Evolutionary conservation across 2,113 vertebrate genomes (phyloP).

Genomic region (Paratilapia polleni): DNA sequence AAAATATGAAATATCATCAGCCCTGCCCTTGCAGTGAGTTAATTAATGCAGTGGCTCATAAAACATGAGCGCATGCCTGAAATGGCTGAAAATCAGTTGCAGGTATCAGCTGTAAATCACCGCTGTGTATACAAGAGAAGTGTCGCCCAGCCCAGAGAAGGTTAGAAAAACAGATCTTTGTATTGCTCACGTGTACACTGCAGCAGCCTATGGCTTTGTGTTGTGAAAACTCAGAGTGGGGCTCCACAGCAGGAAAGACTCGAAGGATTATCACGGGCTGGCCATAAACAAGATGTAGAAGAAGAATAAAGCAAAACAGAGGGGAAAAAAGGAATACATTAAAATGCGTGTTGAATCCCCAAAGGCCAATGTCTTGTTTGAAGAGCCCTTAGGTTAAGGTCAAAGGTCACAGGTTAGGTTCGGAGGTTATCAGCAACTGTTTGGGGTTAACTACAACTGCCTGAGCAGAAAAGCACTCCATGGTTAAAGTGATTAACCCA

Average conservation of each 20-base stretch:
- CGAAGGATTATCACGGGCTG: slow-evolving; percentile 52
- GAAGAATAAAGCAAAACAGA: slow-evolving; percentile 42
- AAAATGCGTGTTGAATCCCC: slow-evolving; percentile 52
- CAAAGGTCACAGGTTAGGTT: slow-evolving; percentile 64
- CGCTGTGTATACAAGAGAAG: background rate
- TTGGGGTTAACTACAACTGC: slow-evolving; percentile 61
- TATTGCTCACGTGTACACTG: slow-evolving; percentile 19
- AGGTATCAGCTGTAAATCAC: background rate
- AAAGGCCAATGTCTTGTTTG: slow-evolving; percentile 71
- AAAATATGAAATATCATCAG: background rate
- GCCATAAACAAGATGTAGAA: slow-evolving; percentile 33
- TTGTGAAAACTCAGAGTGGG: slow-evolving; percentile 58
- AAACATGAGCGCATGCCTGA: background rate
- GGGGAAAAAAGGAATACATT: slow-evolving; percentile 40
- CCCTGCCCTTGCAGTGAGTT: background rate
- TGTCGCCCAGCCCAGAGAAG: background rate
- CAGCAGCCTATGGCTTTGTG: slow-evolving; percentile 38
- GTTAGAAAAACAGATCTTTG: slow-evolving; percentile 47
- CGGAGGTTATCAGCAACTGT: slow-evolving; percentile 68
- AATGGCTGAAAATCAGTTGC: background rate
- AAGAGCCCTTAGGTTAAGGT: slow-evolving; percentile 61
- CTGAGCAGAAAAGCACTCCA: slow-evolving; percentile 39
- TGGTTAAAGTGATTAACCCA: slow-evolving; percentile 47
- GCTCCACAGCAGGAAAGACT: slow-evolving; percentile 55
- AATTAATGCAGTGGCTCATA: background rate